A percentile compares a stretch with the other conserved stretches of the same genome.
Evolutionary conservation across 2,113 vertebrate genomes (phyloP).

Genomic region (Festucalex cinctus): DNA sequence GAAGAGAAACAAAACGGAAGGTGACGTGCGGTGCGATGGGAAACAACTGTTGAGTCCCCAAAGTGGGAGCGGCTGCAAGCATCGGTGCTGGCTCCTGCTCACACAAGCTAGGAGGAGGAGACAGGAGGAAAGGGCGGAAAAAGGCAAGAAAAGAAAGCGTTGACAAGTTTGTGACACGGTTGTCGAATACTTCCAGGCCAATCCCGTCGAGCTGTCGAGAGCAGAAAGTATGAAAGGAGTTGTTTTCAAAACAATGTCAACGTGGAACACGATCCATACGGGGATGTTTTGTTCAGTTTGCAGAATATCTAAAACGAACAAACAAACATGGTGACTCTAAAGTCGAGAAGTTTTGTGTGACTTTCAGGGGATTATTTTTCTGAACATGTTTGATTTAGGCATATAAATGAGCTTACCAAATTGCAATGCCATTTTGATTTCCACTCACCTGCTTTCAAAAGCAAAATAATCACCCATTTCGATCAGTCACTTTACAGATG

Average conservation of each 20-base stretch:
- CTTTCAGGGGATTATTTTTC: too few species aligned
- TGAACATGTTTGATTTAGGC: too few species aligned
- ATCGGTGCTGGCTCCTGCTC: not conserved
- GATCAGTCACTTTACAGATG: too few species aligned
- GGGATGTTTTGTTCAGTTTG: not conserved
- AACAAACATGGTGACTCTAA: too few species aligned
- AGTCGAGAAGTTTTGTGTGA: too few species aligned
- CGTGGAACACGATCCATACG: not conserved
- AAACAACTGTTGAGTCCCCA: not conserved
- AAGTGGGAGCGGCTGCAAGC: not conserved
- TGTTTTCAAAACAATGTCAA: not conserved
- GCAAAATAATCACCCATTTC: too few species aligned
- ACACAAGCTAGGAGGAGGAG: not conserved
- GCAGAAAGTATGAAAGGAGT: not conserved
- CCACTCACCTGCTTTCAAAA: too few species aligned
- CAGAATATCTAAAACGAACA: too few species aligned
- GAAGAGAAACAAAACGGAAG: not conserved
- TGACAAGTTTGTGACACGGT: conserved; percentile 3
- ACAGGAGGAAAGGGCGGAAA: conserved; percentile 13
- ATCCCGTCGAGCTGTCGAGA: not conserved
- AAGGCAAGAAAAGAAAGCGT: conserved; percentile 5
- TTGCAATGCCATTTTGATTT: too few species aligned
- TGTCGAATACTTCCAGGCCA: not conserved
- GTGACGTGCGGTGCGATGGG: not conserved
- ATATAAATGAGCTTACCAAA: too few species aligned